Conservation (phyloP, 2,888 invertebrate species). For the Lithophane semibrunnea region DNA sequence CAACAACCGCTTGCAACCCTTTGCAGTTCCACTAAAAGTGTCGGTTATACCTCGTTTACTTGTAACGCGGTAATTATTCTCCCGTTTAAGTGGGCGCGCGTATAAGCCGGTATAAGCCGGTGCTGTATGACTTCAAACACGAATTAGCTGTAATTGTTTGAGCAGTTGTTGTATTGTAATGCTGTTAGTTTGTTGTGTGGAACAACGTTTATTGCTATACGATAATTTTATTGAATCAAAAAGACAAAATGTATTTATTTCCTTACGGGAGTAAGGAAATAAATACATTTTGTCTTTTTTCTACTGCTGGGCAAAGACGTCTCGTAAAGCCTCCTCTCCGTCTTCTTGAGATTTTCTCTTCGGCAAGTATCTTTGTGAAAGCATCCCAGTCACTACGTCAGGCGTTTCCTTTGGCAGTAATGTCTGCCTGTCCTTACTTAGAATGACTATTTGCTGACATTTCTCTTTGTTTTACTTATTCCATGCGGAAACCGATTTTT, state of each 20-base stretch:
- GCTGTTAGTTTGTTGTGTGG: conserved; percentile 32
- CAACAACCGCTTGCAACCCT: conserved; percentile 49
- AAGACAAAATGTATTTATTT: too few species aligned
- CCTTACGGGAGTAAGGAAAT: not conserved
- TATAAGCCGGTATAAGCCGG: conserved; percentile 58
- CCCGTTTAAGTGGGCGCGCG: conserved; percentile 49
- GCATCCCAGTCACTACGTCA: not conserved
- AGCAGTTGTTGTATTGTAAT: conserved; percentile 46
- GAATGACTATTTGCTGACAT: too few species aligned
- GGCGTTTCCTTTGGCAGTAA: not conserved
- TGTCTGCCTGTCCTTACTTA: not conserved
- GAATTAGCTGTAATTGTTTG: conserved; percentile 66
- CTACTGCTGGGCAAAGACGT: not conserved
- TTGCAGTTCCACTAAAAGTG: conserved; percentile 52
- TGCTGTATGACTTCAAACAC: conserved; percentile 59
- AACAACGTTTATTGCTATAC: conserved; percentile 1
- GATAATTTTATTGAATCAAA: not conserved
- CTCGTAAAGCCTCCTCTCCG: not conserved
- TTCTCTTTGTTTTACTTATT: not conserved
- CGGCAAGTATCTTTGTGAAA: not conserved
- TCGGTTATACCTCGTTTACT: conserved; percentile 45
- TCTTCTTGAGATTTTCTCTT: too few species aligned
- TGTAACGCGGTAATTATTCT: conserved; percentile 60
- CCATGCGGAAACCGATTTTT: not conserved
- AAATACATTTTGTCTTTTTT: not conserved